These are phyloP conservation scores for Lepidostoma basale DNA, from an alignment of 1,140 invertebrate genomes.

Conservation along the genomic window DNA sequence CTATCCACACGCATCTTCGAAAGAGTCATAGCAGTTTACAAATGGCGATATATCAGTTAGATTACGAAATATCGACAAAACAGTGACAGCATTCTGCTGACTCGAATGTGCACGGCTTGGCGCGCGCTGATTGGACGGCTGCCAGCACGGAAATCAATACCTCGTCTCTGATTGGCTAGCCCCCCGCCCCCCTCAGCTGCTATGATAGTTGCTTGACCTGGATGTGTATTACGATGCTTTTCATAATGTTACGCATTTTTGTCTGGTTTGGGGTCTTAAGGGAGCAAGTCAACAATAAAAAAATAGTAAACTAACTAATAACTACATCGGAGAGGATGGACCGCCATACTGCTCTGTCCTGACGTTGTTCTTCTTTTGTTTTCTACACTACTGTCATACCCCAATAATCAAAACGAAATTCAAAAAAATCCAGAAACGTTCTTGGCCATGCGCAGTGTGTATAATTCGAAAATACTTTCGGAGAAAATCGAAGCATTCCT, in stretches of 20 bases:
- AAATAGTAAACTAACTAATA: no score
- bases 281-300: no score
- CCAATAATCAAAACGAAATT: no score
- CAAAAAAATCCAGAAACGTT: no score
- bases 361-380: no score
- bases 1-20: background rate
- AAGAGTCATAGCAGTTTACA: background rate
- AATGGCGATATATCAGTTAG: background rate
- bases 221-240: background rate
- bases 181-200: background rate
- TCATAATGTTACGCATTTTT: background rate
- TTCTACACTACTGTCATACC: no score
- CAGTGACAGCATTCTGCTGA: slow-evolving; percentile 4
- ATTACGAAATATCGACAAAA: background rate
- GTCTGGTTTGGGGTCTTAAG: no score
- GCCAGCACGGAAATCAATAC: slow-evolving; percentile 41
- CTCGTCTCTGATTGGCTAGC: slow-evolving; percentile 32
- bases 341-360: no score
- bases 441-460: no score
- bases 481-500: no score
- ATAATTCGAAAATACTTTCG: no score
- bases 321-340: no score
- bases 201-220: slow-evolving; percentile 14
- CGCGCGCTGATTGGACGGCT: slow-evolving; percentile 29
- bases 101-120: slow-evolving; percentile 14